Conservation (phyloP, 2,113 vertebrate species). For the Glareola pratincola region DNA sequence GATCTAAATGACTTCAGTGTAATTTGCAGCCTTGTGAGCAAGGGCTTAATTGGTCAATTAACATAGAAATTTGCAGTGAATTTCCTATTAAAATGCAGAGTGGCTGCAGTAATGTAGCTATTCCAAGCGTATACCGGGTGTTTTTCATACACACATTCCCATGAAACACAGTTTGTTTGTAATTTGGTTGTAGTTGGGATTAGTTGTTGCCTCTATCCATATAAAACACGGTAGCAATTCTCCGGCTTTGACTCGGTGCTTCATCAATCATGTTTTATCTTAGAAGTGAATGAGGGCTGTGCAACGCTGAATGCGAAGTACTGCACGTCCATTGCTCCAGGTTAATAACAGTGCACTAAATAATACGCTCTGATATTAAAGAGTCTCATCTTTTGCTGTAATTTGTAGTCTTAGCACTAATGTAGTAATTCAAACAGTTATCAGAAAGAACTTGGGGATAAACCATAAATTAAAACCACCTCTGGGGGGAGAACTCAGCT, state of each 20-base stretch:
- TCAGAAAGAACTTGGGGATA: background rate
- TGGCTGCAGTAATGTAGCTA: background rate
- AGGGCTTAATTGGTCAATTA: slow-evolving; percentile 18
- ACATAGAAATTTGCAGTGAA: background rate
- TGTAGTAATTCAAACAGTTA: background rate
- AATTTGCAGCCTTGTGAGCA: background rate
- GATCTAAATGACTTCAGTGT: background rate
- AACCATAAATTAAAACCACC: background rate
- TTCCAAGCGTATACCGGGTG: background rate
- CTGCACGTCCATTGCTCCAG: accelerated
- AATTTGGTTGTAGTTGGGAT: background rate
- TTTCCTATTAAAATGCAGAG: background rate
- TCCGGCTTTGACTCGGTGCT: background rate
- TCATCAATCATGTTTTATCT: accelerated
- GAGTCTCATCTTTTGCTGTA: background rate
- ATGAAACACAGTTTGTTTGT: background rate
- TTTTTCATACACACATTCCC: background rate
- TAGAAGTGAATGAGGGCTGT: background rate
- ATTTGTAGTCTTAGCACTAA: background rate
- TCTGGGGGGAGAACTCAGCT: background rate
- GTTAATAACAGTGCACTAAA: too few relatives aligned
- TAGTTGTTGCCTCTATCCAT: background rate
- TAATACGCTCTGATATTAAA: background rate
- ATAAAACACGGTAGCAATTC: background rate
- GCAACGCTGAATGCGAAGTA: background rate